These are phyloP conservation scores for Bacillus rossius DNA, from an alignment of 1,140 invertebrate species.

Conservation along the genomic window DNA sequence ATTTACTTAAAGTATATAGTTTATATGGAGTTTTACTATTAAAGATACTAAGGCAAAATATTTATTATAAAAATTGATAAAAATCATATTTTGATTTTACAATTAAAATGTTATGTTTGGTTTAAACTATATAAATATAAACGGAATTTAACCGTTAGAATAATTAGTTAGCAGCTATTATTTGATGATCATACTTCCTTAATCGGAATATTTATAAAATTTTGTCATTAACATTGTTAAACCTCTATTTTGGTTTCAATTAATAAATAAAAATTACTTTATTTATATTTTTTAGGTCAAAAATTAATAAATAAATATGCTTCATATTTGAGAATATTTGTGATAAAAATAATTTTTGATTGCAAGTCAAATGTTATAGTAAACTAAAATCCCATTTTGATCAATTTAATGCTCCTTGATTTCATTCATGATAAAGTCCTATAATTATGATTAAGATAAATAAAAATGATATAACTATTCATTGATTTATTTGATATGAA, in stretches of 20 bases:
- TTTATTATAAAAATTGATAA: constrained; percentile 11
- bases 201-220: constrained; percentile 42
- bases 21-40: constrained; percentile 52
- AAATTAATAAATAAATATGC: constrained; percentile 49
- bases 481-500: constrained; percentile 37
- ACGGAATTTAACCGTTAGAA: constrained; percentile 24
- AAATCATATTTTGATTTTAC: constrained; percentile 43
- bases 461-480: constrained; percentile 39
- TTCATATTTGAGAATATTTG: constrained; percentile 42
- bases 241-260: constrained; percentile 51
- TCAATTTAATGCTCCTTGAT: constrained; percentile 54
- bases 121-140: constrained; percentile 46
- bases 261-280: constrained; percentile 46
- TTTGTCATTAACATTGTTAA: constrained; percentile 50
- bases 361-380: constrained; percentile 57
- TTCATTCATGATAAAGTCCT: constrained; percentile 58
- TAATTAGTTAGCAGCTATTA: constrained; percentile 29
- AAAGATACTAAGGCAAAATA: constrained; percentile 49
- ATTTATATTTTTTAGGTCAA: constrained; percentile 49
- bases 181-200: constrained; percentile 38
- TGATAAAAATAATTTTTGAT: constrained; percentile 48
- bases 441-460: constrained; percentile 51
- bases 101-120: constrained; percentile 53
- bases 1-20: constrained; percentile 46
- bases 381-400: constrained; percentile 50